Conservation (phyloP, 2,888 invertebrate species). For the Cyaniris semiargus region DNA sequence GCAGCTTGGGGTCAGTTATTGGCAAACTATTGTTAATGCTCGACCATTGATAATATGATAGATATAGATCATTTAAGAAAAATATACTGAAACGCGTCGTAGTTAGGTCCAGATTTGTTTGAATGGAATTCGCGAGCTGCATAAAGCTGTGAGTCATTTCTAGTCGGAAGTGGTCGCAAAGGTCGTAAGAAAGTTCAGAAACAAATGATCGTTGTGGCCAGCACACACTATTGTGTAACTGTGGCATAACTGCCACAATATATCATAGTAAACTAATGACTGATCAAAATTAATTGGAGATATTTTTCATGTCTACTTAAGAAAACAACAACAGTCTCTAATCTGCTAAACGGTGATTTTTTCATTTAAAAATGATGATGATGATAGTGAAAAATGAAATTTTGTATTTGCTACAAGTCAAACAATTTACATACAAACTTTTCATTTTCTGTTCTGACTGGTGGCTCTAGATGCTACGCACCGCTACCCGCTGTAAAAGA, state of each 20-base stretch:
- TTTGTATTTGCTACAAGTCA: background rate
- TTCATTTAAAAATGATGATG: background rate
- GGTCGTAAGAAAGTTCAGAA: conserved; percentile 29
- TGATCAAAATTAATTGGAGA: background rate
- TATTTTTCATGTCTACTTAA: background rate
- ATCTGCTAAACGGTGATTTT: background rate
- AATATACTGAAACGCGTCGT: background rate
- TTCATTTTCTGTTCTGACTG: too few relatives aligned
- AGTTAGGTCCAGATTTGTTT: background rate
- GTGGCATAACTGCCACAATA: background rate
- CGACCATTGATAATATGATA: background rate
- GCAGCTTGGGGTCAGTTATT: conserved; percentile 3
- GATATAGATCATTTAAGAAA: background rate
- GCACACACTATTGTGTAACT: conserved; percentile 18
- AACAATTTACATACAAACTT: too few relatives aligned
- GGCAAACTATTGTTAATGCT: conserved; percentile 24
- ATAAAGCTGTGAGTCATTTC: conserved; percentile 25
- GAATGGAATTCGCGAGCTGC: background rate
- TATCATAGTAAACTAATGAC: conserved; percentile 10
- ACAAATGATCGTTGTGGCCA: conserved; percentile 18
- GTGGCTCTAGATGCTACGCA: background rate
- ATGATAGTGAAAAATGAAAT: background rate
- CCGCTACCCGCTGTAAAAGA: conserved; percentile 4
- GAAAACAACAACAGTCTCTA: background rate
- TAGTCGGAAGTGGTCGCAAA: conserved; percentile 28